Percentiles rank a stretch among this genome's conserved stretches.
Evolutionary conservation across 2,113 vertebrate genomes (phyloP).

Genomic region (Thamnaconus septentrionalis): DNA sequence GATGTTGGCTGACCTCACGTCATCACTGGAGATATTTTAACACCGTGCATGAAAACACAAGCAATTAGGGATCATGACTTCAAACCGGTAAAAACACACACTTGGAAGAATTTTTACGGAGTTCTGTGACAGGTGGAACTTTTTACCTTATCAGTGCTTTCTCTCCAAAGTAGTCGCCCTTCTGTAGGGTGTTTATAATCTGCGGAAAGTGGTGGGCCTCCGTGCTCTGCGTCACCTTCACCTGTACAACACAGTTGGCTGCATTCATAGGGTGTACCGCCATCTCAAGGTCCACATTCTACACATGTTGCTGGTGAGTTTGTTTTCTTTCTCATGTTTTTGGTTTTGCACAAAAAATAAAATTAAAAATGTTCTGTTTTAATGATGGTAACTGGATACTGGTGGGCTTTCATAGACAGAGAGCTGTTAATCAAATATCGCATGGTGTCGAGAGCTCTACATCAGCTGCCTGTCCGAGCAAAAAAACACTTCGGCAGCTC

Average conservation of each 20-base stretch:
- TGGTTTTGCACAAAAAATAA: neutral
- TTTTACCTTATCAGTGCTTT: conserved; percentile 78
- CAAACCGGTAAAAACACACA: neutral
- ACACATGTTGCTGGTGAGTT: neutral
- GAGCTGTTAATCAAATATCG: neutral
- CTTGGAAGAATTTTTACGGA: neutral
- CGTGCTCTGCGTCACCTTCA: conserved; percentile 77
- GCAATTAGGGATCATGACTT: neutral
- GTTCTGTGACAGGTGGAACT: neutral
- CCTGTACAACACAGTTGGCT: conserved; percentile 49
- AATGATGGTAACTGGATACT: conserved; percentile 4
- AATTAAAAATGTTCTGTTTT: conserved; percentile 7
- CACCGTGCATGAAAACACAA: neutral
- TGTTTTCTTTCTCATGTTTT: neutral
- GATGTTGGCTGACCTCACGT: conserved; percentile 78
- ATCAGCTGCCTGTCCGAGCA: neutral
- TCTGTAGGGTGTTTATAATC: conserved; percentile 76
- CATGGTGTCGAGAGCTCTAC: conserved; percentile 6
- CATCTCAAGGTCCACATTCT: neutral
- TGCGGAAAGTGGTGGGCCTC: conserved; percentile 65
- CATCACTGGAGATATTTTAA: conserved; percentile 64
- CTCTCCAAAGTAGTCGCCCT: conserved; percentile 80
- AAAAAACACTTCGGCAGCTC: neutral
- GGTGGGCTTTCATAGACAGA: neutral
- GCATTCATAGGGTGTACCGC: neutral